Base-by-base conservation (phyloP, 2,888 invertebrate species). In the Cryptus armator region DNA sequence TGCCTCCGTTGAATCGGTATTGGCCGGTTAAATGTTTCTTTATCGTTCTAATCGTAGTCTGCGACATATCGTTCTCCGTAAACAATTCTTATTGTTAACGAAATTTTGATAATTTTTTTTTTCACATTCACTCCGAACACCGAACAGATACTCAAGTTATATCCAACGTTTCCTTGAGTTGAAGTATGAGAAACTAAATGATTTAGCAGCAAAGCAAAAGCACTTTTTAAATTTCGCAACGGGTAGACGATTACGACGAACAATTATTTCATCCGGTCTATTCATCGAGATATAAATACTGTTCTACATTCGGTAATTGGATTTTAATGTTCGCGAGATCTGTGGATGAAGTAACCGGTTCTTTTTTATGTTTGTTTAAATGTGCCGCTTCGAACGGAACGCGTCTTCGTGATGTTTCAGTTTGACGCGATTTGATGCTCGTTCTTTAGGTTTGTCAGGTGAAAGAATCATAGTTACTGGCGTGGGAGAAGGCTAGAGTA, bases 21-120 rank as follows among this genome's bases (percentile, higher is more conserved):
- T 16, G 44, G n/a, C 44, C 66, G 14, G 71, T 14, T 10, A 79
- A 12, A 62, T 70, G 46, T 24, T 62, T 51, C 29, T 19, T 67
- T 10, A 79, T 46, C n/a, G 67, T 44, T 78, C 10, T 62, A 10
- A 79, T 67, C 43, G 56, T 46, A 46, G 51, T 70, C 0, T n/a
- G 56, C 59, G 75, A 66, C 78, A 85, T 85, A n/a, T 43, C 59
- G 59, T 71, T 46, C 3, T 68, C 19, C 37, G 9, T 10, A 37
- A 37, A 19, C 51, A 5, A 7, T 46, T n/a, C 48, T 6, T 66
- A 62, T 16, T 29, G 46, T 14, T 0, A n/a, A 46, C 46, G 3
- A 14, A 16, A n/a, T 46, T 72, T 46, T 51, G 1, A 48, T 48
- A 10, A 9, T 48, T 16, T 37, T 10, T 6, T 53, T 71, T 16